A percentile compares a stretch with the other conserved stretches of the same genome.
Evolutionary conservation across 2,113 vertebrate species (phyloP).

Genomic region (Cyrtonyx montezumae): DNA sequence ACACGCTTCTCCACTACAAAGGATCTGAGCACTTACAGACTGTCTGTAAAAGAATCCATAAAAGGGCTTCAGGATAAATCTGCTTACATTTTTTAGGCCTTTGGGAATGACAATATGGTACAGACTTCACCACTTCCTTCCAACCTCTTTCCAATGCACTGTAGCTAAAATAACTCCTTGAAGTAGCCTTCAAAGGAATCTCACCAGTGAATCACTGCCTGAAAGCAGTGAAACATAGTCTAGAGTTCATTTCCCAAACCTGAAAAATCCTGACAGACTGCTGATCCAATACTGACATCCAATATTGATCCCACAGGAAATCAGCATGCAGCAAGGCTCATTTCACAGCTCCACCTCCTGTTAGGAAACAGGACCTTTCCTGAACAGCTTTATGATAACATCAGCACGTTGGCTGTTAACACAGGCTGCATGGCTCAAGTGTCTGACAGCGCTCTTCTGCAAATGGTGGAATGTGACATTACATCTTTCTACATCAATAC

Average conservation of each 20-base stretch:
- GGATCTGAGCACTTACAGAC: not conserved
- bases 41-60: not conserved
- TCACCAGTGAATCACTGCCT: not conserved
- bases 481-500: rapidly evolving
- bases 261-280: not conserved
- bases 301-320: not conserved
- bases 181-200: not conserved
- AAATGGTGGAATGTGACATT: not conserved
- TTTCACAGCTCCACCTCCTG: not conserved
- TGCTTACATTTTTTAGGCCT: not conserved
- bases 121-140: not conserved
- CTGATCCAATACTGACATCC: not conserved
- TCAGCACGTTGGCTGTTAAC: not conserved
- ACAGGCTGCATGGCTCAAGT: not conserved
- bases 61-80: not conserved
- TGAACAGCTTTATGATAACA: not conserved
- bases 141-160: not conserved
- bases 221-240: not conserved
- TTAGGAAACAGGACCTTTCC: not conserved
- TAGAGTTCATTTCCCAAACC: not conserved
- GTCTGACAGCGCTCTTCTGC: not conserved
- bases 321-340: not conserved
- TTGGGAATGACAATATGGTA: not conserved
- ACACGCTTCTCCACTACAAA: not conserved
- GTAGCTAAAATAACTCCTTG: not conserved